Conservation (phyloP, 2,888 invertebrate species). For the Drosophila mimetica region DNA sequence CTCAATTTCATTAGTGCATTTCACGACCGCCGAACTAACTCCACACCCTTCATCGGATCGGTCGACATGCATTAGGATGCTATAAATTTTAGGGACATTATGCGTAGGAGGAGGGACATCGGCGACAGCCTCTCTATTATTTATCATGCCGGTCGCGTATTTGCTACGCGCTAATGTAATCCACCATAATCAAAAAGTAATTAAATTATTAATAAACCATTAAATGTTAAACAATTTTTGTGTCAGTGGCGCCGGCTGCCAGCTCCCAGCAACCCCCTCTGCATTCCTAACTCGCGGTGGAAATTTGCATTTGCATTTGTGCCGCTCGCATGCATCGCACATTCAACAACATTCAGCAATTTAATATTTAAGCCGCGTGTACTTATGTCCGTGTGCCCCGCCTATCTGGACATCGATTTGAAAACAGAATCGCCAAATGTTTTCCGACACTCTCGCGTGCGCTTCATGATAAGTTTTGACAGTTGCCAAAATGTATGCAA, state of each 20-base stretch:
- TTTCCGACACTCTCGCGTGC: conserved; percentile 57
- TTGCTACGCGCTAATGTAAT: conserved; percentile 71
- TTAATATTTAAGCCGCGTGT: conserved; percentile 65
- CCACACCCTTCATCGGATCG: neutral
- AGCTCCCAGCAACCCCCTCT: too few relatives aligned
- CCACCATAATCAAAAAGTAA: conserved; percentile 80
- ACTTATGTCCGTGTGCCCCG: conserved; percentile 18
- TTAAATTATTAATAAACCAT: conserved; percentile 81
- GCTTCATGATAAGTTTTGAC: conserved; percentile 71
- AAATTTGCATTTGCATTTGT: conserved; percentile 58
- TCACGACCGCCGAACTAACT: conserved; percentile 17
- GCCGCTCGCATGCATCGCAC: conserved; percentile 29
- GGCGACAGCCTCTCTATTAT: conserved; percentile 42
- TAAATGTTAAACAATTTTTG: conserved; percentile 75
- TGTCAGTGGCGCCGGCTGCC: conserved; percentile 31
- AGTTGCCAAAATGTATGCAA: conserved; percentile 66
- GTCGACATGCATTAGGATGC: conserved; percentile 35
- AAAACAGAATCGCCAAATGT: conserved; percentile 62
- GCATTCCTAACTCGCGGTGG: conserved; percentile 1
- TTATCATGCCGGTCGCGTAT: conserved; percentile 56
- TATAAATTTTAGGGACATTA: conserved; percentile 27
- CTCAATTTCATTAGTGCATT: conserved; percentile 72
- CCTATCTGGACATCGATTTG: conserved; percentile 62
- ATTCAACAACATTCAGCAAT: conserved; percentile 57
- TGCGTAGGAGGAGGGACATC: neutral